These are phyloP conservation scores for Wasmannia auropunctata DNA, from an alignment of 1,140 invertebrate genomes.

Conservation along the genomic window DNA sequence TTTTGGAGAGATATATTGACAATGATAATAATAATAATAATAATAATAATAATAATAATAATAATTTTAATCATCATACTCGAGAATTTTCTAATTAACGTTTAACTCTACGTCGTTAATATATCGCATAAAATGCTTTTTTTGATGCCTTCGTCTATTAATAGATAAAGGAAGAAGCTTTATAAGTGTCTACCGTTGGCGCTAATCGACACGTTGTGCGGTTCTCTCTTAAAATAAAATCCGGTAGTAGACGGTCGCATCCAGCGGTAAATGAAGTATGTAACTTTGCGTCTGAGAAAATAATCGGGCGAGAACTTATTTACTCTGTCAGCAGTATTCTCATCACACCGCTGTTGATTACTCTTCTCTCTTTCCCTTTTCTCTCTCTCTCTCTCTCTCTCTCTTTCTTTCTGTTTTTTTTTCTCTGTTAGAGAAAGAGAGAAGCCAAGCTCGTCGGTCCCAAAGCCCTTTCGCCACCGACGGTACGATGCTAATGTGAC, in stretches of 20 bases:
- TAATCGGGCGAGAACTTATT: slow-evolving; percentile 18
- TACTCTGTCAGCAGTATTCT: background rate
- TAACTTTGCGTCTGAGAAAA: slow-evolving; percentile 35
- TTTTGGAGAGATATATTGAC: background rate
- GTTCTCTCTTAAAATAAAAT: slow-evolving; percentile 23
- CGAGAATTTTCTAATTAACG: background rate
- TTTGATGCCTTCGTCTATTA: background rate
- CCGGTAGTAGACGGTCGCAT: background rate
- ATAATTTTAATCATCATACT: background rate
- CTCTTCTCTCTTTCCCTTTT: background rate
- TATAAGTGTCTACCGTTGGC: background rate
- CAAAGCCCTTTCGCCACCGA: background rate
- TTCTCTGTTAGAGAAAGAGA: background rate
- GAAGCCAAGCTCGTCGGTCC: background rate
- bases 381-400: too few relatives aligned
- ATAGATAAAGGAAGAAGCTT: slow-evolving; percentile 17
- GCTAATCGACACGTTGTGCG: background rate
- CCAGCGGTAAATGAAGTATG: slow-evolving; percentile 8
- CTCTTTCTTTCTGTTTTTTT: background rate
- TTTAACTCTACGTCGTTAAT: background rate
- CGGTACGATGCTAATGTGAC: background rate
- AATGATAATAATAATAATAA: too few relatives aligned
- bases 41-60: background rate
- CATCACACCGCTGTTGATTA: background rate
- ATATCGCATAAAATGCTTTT: background rate